phyloP scores from a whole-genome alignment of 2,888 invertebrate species.

The Graphium colonna region DNA sequence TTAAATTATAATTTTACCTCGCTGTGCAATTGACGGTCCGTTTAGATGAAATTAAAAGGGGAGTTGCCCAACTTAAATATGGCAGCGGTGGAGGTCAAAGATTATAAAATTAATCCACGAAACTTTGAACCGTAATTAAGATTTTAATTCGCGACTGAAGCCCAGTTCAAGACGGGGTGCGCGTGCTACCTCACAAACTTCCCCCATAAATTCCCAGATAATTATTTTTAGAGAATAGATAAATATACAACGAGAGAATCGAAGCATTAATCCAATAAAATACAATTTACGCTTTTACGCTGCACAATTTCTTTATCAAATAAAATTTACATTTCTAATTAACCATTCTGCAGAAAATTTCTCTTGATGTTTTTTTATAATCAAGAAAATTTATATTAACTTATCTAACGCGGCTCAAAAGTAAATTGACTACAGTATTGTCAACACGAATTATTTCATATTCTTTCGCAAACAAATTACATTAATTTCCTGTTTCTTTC shows the following conservation, averaged over 20 bases:
- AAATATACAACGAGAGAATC: slow-evolving; percentile 17
- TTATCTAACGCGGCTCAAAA: slow-evolving; percentile 38
- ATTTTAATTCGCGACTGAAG: slow-evolving; percentile 62
- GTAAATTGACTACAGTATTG: slow-evolving; percentile 52
- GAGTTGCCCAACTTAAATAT: slow-evolving; percentile 40
- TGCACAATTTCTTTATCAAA: slow-evolving; percentile 36
- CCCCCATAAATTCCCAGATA: slow-evolving; percentile 61
- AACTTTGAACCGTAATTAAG: slow-evolving; percentile 67
- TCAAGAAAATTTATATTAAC: slow-evolving; percentile 40
- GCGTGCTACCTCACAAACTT: slow-evolving; percentile 55
- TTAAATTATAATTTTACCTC: slow-evolving; percentile 24
- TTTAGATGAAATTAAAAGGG: slow-evolving; percentile 37
- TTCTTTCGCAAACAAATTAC: slow-evolving; percentile 46
- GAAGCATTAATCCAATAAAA: slow-evolving; percentile 20
- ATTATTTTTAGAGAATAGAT: slow-evolving; percentile 42
- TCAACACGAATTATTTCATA: slow-evolving; percentile 31
- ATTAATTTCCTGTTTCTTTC: slow-evolving; percentile 32
- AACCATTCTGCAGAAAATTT: slow-evolving; percentile 40
- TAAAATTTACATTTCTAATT: background rate
- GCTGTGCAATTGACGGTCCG: slow-evolving; percentile 25
- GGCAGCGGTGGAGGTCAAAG: slow-evolving; percentile 43
- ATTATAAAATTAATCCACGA: slow-evolving; percentile 63
- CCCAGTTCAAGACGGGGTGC: slow-evolving; percentile 52
- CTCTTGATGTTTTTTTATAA: slow-evolving; percentile 50
- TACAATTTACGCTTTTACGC: too few relatives aligned